These are phyloP conservation scores for Electrophaes corylata DNA, from an alignment of 2,888 invertebrate species.

Conservation along the genomic window DNA sequence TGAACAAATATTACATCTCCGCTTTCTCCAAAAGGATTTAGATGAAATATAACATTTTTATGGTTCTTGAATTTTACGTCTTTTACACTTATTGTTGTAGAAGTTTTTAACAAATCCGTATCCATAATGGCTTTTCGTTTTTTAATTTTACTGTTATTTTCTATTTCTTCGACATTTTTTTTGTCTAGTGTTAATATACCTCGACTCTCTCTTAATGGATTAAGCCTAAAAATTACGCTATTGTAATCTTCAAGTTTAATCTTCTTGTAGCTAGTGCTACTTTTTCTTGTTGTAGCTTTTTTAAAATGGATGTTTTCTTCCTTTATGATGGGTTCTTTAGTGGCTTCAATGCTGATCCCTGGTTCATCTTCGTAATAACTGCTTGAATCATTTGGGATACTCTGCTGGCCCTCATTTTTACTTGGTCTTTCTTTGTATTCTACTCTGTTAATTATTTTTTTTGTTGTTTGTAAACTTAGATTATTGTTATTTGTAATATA, in stretches of 20 bases:
- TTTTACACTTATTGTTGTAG: not conserved
- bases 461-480: not conserved
- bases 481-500: not conserved
- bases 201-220: not conserved
- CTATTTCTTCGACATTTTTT: not conserved
- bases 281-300: not conserved
- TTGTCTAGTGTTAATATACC: not conserved
- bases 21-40: not conserved
- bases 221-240: conserved; percentile 1
- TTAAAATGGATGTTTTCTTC: not conserved
- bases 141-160: not conserved
- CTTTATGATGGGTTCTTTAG: not conserved
- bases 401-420: not conserved
- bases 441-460: not conserved
- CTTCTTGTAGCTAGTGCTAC: not conserved
- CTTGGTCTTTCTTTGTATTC: not conserved
- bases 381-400: not conserved
- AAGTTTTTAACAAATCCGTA: not conserved
- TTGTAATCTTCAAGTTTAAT: conserved; percentile 5
- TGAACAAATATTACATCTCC: not conserved
- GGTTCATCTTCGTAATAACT: conserved; percentile 15
- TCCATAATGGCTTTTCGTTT: not conserved
- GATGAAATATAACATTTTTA: not conserved
- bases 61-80: not conserved
- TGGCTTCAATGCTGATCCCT: conserved; percentile 2